A percentile compares a stretch with the other conserved stretches of the same genome.
Conservation (phyloP, 2,797 vertebrate species). For the Poeciliopsis paucimaculata region DNA sequence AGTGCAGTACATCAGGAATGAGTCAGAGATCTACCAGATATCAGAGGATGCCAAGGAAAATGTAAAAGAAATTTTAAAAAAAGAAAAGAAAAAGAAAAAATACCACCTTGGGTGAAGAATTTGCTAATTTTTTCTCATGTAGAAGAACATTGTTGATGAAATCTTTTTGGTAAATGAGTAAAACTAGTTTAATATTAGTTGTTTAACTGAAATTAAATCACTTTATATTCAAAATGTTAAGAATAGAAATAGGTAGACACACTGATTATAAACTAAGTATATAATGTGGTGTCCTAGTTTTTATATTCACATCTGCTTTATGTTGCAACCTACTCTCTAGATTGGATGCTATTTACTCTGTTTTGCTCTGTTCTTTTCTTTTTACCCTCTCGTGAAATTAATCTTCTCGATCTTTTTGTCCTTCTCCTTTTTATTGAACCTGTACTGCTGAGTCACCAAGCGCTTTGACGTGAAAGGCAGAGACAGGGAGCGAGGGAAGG, state of each 20-base stretch:
- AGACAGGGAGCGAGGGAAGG: constrained; percentile 61
- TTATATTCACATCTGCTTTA: constrained; percentile 38
- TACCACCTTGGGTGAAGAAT: too few relatives aligned
- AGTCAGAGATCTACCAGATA: background rate
- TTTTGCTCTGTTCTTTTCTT: constrained; percentile 36
- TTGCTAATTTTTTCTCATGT: background rate
- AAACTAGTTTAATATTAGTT: background rate
- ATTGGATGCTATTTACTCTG: background rate
- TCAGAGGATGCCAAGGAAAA: background rate
- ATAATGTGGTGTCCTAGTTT: background rate
- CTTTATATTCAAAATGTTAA: background rate
- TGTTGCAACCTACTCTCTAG: background rate
- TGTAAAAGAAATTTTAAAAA: background rate
- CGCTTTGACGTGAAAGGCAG: constrained; percentile 71
- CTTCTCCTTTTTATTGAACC: constrained; percentile 68
- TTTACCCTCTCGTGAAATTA: constrained; percentile 72
- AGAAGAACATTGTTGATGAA: background rate
- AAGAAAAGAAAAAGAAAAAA: background rate
- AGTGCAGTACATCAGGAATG: background rate
- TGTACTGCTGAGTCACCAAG: constrained; percentile 78
- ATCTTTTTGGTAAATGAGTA: background rate
- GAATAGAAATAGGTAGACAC: background rate
- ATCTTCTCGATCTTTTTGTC: constrained; percentile 71
- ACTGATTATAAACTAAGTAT: background rate
- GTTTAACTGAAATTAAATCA: background rate